Base-by-base conservation (phyloP, 2,888 invertebrate genomes). In the Schizotus pectinicornis region DNA sequence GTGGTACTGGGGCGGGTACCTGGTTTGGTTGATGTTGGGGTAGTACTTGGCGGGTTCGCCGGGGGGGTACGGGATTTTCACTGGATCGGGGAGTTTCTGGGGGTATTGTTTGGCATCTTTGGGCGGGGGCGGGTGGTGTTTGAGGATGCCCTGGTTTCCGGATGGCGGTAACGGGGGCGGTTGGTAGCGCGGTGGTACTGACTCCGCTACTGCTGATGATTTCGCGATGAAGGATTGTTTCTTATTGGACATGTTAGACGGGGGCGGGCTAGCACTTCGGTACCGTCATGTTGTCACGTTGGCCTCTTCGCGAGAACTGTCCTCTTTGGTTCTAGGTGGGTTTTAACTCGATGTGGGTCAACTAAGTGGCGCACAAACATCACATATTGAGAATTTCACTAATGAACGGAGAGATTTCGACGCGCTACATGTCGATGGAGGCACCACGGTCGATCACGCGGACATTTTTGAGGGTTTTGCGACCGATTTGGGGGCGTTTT, bases 161-260 rank as follows among this genome's bases (percentile, higher is more conserved):
- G 85, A 83, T 59, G 82, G 80, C 67, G 90, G 89, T 75, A 86
- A 84, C 66, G 89, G 89, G 62, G 88, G 88, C 71, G 91, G 90
- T 77, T 91, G 91, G 81, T 92, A 91, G 65, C 90, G 86, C 71
- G 91, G 91, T 73, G 90, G 90, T 80, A 84, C 83, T 61, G 79
- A 77, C 52, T 60, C 67, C 54, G 69, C 71, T 63, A 71, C 70
- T 60, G 68, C 64, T 70, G 72, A 62, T 56, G 75, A 71, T 68
- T 77, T 78, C 61, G 70, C 72, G 61, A 74, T 73, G 64, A 77
- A 74, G 64, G 77, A 76, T 65, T 76, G 74, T 74, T 80, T 80
- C 72, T 80, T 80, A 74, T 73, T 79, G 71, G 81, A 81, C 81
- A 81, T 81, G 72, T 73, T 22, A 22, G 22, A 22, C 22, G 22